phyloP scores from a whole-genome alignment of 2,113 vertebrate genomes.

The Chunga burmeisteri region DNA sequence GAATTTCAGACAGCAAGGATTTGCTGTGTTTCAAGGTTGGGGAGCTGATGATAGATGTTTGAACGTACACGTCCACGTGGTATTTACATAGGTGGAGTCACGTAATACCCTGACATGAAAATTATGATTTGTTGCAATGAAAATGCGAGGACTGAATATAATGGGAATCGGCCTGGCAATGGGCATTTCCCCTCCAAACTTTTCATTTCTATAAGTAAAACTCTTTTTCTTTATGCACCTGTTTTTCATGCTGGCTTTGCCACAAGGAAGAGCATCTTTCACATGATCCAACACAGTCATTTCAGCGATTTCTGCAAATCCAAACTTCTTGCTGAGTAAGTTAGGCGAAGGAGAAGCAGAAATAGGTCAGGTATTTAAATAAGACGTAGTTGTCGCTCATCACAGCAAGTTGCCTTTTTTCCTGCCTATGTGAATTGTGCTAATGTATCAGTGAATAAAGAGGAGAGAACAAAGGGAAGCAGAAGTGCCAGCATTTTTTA shows the following conservation, averaged over 20 bases:
- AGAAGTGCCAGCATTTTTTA: background rate
- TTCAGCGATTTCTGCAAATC: slow-evolving; percentile 12
- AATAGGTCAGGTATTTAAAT: slow-evolving; percentile 56
- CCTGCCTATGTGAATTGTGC: background rate
- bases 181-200: background rate
- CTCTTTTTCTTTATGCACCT: background rate
- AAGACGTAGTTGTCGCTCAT: slow-evolving; percentile 15
- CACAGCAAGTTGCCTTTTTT: slow-evolving; percentile 37
- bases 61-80: fast-evolving
- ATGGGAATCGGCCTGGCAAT: background rate
- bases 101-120: background rate
- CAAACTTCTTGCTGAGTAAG: background rate
- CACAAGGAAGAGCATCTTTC: background rate
- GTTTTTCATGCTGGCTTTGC: background rate
- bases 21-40: background rate
- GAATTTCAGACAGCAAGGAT: background rate
- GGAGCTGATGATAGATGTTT: background rate
- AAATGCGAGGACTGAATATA: background rate
- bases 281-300: background rate
- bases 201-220: background rate
- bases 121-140: background rate
- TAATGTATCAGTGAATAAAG: background rate
- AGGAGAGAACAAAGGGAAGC: slow-evolving; percentile 29
- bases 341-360: slow-evolving; percentile 14
- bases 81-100: background rate